Base-by-base conservation (phyloP, 2,888 invertebrate species). In the Halictus quadricinctus region DNA sequence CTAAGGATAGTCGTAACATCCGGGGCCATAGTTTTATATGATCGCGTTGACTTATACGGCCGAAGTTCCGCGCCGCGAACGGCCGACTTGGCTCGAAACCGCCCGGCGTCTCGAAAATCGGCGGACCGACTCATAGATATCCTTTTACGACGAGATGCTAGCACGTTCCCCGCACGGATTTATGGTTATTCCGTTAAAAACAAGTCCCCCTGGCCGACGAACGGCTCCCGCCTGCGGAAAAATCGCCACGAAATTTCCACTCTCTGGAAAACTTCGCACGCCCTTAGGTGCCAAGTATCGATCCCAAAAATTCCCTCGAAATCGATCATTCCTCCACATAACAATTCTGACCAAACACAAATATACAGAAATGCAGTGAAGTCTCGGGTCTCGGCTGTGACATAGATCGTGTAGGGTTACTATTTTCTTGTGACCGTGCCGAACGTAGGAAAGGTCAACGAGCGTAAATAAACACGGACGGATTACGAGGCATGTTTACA, bases 1-100 rank as follows among this genome's bases (percentile, higher is more conserved):
- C 87, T 86, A 86, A 87, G 83, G 86, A 90, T 86, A 85, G 86
- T 84, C 90, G 73, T 86, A 86, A 88, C 85, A 87, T 86, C 69
- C 82, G 74, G 75, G 73, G 73, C 76, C 82, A 87, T 76, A 83
- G 81, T 87, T 90, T 89, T 88, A 85, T 88, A 83, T 25, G 80
- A 84, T 84, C 82, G 79, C 80, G 46, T 78, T 75, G 74, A 82
- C 87, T 84, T 83, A 81, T 84, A 85, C 79, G 87, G 76, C 50
- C 69, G 41, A 86, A 86, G 82, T 84, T 88, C 80, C 58, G 81
- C 75, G 69, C 50, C 75, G 82, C 79, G 78, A 82, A 76, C 58
- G 79, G 77, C 41, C 60, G 66, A 77, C 77, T 73, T 75, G 83
- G 80, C 77, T 60, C 76, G 78, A 78, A 81, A 81, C 80, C 58